phyloP scores from a whole-genome alignment of 2,113 vertebrate species.

The Haemorhous mexicanus region DNA sequence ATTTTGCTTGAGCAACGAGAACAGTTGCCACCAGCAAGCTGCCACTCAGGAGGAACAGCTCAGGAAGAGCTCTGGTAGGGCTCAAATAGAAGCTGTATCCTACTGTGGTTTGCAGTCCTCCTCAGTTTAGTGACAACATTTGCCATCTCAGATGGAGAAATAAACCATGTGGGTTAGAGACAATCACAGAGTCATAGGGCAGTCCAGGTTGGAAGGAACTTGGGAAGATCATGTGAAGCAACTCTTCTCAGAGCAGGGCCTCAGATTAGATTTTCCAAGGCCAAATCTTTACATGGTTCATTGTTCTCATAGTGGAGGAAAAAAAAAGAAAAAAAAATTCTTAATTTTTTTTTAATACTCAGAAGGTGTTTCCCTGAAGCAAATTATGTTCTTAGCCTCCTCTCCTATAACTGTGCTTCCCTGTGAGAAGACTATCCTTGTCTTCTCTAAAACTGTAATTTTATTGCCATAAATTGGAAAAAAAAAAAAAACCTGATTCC shows the following conservation, averaged over 20 bases:
- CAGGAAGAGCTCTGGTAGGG: background rate
- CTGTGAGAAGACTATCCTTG: background rate
- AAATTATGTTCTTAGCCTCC: background rate
- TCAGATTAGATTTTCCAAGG: background rate
- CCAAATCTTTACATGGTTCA: background rate
- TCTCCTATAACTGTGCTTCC: background rate
- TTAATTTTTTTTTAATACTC: background rate
- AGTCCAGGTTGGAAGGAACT: background rate
- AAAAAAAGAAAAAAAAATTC: background rate
- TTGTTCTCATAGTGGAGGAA: background rate
- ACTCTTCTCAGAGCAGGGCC: background rate
- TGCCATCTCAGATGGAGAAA: background rate
- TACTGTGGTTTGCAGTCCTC: background rate
- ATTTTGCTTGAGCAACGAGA: background rate
- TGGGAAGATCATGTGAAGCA: background rate
- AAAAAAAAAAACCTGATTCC: background rate
- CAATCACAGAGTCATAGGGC: background rate
- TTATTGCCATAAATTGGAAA: background rate
- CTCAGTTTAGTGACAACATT: background rate
- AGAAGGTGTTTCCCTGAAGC: background rate
- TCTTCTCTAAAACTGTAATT: background rate
- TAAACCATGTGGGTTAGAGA: background rate
- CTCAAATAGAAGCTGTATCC: background rate
- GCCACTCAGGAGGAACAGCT: background rate
- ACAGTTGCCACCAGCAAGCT: background rate